Conservation (phyloP, 2,113 vertebrate species). For the Chamaea fasciata region DNA sequence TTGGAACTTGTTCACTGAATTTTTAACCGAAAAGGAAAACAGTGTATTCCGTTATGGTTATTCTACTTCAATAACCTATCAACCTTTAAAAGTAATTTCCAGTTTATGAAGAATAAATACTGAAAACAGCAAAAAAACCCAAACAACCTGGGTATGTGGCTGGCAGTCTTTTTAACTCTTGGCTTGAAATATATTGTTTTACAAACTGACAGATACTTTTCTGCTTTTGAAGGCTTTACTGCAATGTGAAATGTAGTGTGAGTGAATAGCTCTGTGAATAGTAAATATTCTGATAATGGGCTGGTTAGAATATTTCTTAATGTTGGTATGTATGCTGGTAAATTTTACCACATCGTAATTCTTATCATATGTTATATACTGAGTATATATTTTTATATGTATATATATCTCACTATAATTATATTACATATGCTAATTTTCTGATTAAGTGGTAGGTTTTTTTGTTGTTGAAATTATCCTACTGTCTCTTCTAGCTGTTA, state of each 20-base stretch:
- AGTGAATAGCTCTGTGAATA: not conserved
- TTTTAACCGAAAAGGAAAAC: not conserved
- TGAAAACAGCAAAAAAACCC: not conserved
- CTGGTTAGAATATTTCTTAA: not conserved
- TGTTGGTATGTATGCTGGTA: not conserved
- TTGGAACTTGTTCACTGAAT: not conserved
- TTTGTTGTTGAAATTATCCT: not conserved
- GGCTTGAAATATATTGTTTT: not conserved
- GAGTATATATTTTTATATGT: too few relatives aligned
- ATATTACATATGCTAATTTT: not conserved
- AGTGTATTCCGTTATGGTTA: not conserved
- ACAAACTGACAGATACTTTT: not conserved
- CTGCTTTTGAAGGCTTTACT: not conserved
- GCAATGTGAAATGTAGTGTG: not conserved
- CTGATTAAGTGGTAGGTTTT: not conserved
- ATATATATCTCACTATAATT: not conserved
- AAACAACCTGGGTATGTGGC: too few relatives aligned
- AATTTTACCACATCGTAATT: not conserved
- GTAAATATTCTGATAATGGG: not conserved
- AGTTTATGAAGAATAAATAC: not conserved
- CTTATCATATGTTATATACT: not conserved
- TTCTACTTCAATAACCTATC: not conserved
- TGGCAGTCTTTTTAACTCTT: not conserved
- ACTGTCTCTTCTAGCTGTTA: constrained; percentile 80
- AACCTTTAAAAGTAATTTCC: not conserved